These are phyloP conservation scores for Lasioglossum malachurum DNA, from an alignment of 2,888 invertebrate genomes.

Conservation along the genomic window DNA sequence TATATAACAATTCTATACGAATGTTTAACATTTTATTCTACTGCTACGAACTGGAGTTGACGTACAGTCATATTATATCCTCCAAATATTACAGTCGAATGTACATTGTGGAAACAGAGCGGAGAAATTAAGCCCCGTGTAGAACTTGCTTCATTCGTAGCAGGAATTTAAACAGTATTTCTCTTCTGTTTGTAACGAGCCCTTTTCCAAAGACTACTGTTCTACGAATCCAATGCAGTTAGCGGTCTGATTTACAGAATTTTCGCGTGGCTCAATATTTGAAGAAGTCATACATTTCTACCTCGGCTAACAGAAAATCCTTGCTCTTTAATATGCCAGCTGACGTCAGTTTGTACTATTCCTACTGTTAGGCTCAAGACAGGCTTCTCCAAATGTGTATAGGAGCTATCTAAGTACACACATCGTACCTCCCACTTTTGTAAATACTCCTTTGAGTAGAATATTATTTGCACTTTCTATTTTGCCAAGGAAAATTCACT, in stretches of 20 bases:
- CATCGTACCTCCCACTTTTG: not conserved
- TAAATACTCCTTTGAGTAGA: not conserved
- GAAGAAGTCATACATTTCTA: constrained; percentile 50
- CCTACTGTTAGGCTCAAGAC: constrained; percentile 11
- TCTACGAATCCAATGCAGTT: constrained; percentile 35
- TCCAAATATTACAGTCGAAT: constrained; percentile 11
- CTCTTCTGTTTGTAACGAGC: constrained; percentile 37
- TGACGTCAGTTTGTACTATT: constrained; percentile 43
- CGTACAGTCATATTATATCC: not conserved
- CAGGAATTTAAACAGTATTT: constrained; percentile 47
- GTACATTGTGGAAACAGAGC: constrained; percentile 5
- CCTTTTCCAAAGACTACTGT: constrained; percentile 32
- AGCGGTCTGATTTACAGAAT: constrained; percentile 56
- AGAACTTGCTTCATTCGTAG: constrained; percentile 52
- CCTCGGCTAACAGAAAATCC: constrained; percentile 47
- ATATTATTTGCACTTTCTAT: not conserved
- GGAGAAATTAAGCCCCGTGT: constrained; percentile 41
- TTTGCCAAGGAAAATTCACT: not conserved
- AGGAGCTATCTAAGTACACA: not conserved
- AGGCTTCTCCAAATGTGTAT: not conserved
- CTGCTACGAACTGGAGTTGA: not conserved
- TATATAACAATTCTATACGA: not conserved
- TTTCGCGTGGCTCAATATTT: constrained; percentile 60
- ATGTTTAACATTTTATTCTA: constrained; percentile 1
- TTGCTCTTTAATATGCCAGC: constrained; percentile 29